These are phyloP conservation scores for Rhynchopsitta pachyrhyncha DNA, from an alignment of 2,113 vertebrate species.

Conservation along the genomic window DNA sequence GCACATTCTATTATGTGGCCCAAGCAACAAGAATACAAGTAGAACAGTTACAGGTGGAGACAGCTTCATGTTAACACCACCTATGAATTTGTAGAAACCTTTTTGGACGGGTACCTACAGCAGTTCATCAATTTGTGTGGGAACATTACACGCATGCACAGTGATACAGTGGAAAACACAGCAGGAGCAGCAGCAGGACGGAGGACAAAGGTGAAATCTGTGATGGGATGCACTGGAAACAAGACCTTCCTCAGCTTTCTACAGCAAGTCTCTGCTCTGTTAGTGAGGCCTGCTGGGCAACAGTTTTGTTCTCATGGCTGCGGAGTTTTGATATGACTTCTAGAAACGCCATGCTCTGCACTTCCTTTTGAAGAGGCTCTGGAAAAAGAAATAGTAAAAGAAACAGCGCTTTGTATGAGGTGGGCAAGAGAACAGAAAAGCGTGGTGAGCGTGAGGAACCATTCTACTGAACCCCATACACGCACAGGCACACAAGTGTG, in stretches of 20 bases:
- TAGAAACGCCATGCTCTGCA: slow-evolving; percentile 90
- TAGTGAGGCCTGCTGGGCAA: slow-evolving; percentile 95
- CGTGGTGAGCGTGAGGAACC: neutral
- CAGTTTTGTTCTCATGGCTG: slow-evolving; percentile 96
- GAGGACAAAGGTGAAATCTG: slow-evolving; percentile 77
- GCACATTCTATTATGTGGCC: slow-evolving; percentile 88
- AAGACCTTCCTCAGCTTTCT: slow-evolving; percentile 88
- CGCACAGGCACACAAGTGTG: neutral
- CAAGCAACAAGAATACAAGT: slow-evolving; percentile 84
- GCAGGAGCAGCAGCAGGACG: slow-evolving; percentile 74
- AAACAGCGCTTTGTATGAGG: neutral
- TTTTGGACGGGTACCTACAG: slow-evolving; percentile 74
- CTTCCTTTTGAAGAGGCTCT: slow-evolving; percentile 88
- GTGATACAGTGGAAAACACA: slow-evolving; percentile 71
- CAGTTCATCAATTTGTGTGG: slow-evolving; percentile 71
- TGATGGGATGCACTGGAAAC: slow-evolving; percentile 52
- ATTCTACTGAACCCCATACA: neutral
- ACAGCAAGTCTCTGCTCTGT: slow-evolving; percentile 96
- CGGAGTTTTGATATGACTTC: slow-evolving; percentile 94
- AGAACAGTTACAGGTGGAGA: slow-evolving; percentile 75
- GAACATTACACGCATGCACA: slow-evolving; percentile 85
- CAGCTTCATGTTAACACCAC: slow-evolving; percentile 80
- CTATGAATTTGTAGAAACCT: slow-evolving; percentile 85
- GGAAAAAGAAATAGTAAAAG: slow-evolving; percentile 53
- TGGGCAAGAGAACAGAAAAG: neutral